Evolutionary conservation across 2,113 vertebrate species (phyloP), one percentile per base, ranked within the genome.

Genomic region (Microcebus murinus): DNA sequence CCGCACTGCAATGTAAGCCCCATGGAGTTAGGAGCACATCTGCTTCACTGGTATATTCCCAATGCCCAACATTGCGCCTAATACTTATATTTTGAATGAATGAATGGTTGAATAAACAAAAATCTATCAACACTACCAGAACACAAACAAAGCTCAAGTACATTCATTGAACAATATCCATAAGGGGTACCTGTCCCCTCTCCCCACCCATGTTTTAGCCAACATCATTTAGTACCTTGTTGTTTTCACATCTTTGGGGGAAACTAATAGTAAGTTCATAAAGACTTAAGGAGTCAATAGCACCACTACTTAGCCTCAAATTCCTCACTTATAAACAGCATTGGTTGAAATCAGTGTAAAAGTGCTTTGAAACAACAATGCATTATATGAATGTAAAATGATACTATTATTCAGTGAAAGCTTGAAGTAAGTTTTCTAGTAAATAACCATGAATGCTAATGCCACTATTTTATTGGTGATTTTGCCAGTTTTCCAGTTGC

Each of bases 341-440:
- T 73, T 63, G 36, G 36, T 45, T 89, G 65, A 85, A 85, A 92
- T 89, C 71, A 65, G 12, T 73, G 45, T 71, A 34, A 89, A 87
- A 91, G 59, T 79, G n/a, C 31, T 74, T 94, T 65, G 31, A 80
- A 52, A 90, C 6, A 90, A 29, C 68, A 52, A n/a, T 65, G 27
- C 55, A 36, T 80, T 61, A 42, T 52, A 36, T 74, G 65, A 87
- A 73, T 77, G 27, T 59, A 73, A 94, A 52, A 48, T 63, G 42
- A 18, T 45, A 45, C 77, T 48, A 65, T 42, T 48, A 89, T 86
- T 73, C 45, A n/a, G 57, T 59, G 87, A 94, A 68, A 68, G 39
- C 68, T 87, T 70, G n/a, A 91, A 94, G 65, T 65, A n/a, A 65
- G 80, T 50, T 88, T 90, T 80, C 79, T 50, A 50, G 65, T 80